Percentiles rank a stretch among this genome's conserved stretches.
Conservation (phyloP, 1,140 invertebrate genomes). For the Oryctes rhinoceros region DNA sequence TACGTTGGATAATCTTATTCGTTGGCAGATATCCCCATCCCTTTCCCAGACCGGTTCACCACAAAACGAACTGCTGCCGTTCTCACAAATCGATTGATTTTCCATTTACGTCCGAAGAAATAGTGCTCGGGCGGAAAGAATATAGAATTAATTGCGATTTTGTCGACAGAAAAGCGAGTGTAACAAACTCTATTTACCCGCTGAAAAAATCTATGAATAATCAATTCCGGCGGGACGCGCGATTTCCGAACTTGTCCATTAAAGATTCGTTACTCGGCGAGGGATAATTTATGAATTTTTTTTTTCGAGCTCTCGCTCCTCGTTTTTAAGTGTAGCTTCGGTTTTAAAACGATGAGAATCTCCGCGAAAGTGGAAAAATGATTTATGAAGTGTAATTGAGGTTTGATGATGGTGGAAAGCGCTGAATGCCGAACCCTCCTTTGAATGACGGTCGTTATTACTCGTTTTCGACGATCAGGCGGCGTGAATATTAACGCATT, state of each 20-base stretch:
- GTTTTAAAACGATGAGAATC: constrained; percentile 27
- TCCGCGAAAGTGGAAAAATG: constrained; percentile 33
- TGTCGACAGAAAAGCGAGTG: constrained; percentile 25
- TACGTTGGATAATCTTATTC: no score
- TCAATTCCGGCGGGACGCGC: constrained; percentile 28
- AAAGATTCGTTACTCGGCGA: constrained; percentile 26
- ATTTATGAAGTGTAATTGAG: constrained; percentile 36
- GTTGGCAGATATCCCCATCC: no score
- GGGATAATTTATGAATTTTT: constrained; percentile 37
- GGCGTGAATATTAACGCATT: constrained; percentile 26
- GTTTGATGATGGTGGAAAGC: constrained; percentile 24
- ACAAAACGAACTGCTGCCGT: neutral
- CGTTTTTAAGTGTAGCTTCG: constrained; percentile 33
- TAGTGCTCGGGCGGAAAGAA: constrained; percentile 13
- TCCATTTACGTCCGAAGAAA: constrained; percentile 18
- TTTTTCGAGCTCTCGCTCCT: constrained; percentile 8
- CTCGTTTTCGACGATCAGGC: constrained; percentile 13
- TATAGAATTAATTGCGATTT: constrained; percentile 37
- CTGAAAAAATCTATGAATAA: constrained; percentile 34
- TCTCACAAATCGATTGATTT: constrained; percentile 8
- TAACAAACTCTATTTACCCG: constrained; percentile 35
- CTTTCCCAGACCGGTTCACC: no score
- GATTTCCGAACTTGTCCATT: constrained; percentile 31
- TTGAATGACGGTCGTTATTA: constrained; percentile 32
- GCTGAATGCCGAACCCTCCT: neutral